Percentiles rank a stretch among this genome's conserved stretches.
Conservation (phyloP, 2,113 vertebrate genomes). For the Panthera leo region DNA sequence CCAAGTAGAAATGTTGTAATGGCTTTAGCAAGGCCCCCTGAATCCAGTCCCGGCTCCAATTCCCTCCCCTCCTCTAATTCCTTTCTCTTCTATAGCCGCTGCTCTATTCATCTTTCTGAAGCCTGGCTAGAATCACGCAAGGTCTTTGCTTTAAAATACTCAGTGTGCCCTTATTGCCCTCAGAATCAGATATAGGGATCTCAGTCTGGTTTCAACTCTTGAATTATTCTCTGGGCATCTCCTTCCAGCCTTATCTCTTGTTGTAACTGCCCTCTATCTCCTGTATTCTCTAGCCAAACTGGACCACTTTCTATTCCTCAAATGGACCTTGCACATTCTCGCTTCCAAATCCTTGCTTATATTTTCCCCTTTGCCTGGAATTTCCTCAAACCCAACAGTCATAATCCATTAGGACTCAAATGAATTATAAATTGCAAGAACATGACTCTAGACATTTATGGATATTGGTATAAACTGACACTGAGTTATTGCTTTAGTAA, state of each 20-base stretch:
- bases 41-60: not conserved
- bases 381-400: not conserved
- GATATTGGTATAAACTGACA: slow-evolving; percentile 49
- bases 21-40: not conserved
- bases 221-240: not conserved
- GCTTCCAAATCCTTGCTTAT: not conserved
- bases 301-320: not conserved
- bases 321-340: not conserved
- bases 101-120: not conserved
- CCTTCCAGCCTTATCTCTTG: not conserved
- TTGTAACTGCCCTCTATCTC: not conserved
- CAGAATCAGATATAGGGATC: not conserved
- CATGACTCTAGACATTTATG: slow-evolving; percentile 21
- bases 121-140: not conserved
- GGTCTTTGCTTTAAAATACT: not conserved
- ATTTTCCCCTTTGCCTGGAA: not conserved
- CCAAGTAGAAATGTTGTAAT: not conserved
- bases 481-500: not conserved
- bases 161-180: not conserved
- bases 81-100: not conserved
- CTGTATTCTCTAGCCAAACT: not conserved
- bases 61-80: not conserved
- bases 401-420: slow-evolving; percentile 21
- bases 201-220: not conserved
- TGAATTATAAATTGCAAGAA: slow-evolving; percentile 50